Percentiles rank a stretch among this genome's conserved stretches.
Conservation (phyloP, 2,888 invertebrate genomes). For the Sesamia inferens region DNA sequence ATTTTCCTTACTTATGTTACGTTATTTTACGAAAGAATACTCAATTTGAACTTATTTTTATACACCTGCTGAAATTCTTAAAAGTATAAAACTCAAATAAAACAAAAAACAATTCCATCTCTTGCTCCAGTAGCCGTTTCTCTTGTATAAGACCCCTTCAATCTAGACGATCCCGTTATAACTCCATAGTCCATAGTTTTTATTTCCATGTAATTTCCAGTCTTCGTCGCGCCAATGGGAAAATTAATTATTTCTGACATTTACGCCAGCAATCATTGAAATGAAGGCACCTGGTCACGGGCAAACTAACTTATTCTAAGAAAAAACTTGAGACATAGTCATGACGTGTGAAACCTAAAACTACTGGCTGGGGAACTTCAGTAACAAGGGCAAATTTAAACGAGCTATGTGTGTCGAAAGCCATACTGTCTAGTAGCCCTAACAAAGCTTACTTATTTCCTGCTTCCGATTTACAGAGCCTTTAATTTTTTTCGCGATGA, state of each 20-base stretch:
- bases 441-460: background rate
- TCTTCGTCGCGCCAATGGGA: constrained; percentile 28
- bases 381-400: background rate
- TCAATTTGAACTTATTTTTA: background rate
- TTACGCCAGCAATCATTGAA: constrained; percentile 53
- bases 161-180: constrained; percentile 39
- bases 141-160: constrained; percentile 24
- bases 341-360: constrained; percentile 27
- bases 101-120: no score
- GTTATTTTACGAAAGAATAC: background rate
- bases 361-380: background rate
- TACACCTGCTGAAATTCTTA: no score
- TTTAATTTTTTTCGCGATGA: background rate
- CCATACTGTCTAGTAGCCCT: no score
- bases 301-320: constrained; percentile 14
- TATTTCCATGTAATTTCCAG: constrained; percentile 38
- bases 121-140: constrained; percentile 1
- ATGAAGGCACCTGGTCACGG: constrained; percentile 46
- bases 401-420: background rate
- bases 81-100: background rate
- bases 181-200: constrained; percentile 38
- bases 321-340: constrained; percentile 16
- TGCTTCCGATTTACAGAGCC: background rate
- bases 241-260: constrained; percentile 60
- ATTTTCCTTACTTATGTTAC: background rate